Evolutionary conservation across 53 echinoderm and acorn worm species (phyloP), one percentile per base, ranked within the genome.

Genomic region (Echinometra lucunter): DNA sequence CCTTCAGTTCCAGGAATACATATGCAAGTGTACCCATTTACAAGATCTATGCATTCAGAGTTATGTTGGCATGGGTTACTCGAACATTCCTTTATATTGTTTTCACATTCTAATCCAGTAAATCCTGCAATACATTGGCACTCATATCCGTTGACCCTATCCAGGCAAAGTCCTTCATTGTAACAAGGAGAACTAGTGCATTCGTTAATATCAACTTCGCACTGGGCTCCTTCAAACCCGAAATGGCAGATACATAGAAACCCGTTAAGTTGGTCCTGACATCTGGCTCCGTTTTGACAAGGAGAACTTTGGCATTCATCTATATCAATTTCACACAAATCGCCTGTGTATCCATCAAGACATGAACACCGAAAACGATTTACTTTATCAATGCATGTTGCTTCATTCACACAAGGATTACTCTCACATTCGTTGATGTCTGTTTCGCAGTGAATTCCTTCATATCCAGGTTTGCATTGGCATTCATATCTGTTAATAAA

Each of bases 101-200:
- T 92, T 91, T 98, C 96, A 47, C 98, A 98, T 27, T 91, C 90
- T 12, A 91, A 74, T 4, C 98, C 98, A n/a, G 94, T 89, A 93
- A 83, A 98, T 19, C 98, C 98, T 3, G 96, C 66, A n/a, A 55
- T 88, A 82, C 98, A 98, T 4, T 58, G 88, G 44, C 98, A 98
- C 1, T 40, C 32, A 87, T 97, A 98, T 1, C 66, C 82, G 45
- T 97, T 96, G 2, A 95, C 88, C 3, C 47, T 45, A 88, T 98
- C 97, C 16, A 94, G 45, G 28, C 96, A 97, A n/a, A 74, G 53
- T 19, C 95, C 98, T 1, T 89, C 95, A 56, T 95, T 94, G 15
- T 91, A 66, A 82, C 98, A 98, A 23, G 96, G 88, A 45, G 44
- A 42, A 89, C 95, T 95, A 8, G 57, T 57, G 57, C 95, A 96